A percentile compares a stretch with the other conserved stretches of the same genome.
These are phyloP conservation scores for Pissodes strobi DNA, from an alignment of 1,140 invertebrate genomes.

Conservation along the genomic window DNA sequence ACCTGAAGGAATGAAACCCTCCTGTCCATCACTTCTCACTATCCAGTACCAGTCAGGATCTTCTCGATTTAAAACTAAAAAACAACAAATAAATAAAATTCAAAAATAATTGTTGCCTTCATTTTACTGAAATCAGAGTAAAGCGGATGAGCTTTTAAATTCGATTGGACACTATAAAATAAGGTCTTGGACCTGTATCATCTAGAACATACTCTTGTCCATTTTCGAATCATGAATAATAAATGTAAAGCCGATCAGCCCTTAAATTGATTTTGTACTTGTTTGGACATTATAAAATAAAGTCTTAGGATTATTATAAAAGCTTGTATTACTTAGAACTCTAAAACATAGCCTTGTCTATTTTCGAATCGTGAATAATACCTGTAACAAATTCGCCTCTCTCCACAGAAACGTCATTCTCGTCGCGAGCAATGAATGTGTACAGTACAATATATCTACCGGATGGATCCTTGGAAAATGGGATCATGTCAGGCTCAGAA, in stretches of 20 bases:
- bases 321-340: not conserved
- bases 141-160: no score
- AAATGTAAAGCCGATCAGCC: no score
- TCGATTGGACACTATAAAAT: no score
- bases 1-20: constrained; percentile 94
- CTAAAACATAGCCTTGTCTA: not conserved
- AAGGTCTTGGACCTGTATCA: no score
- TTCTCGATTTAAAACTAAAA: constrained; percentile 82
- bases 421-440: constrained; percentile 89
- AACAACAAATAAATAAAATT: not conserved
- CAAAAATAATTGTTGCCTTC: not conserved
- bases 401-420: constrained; percentile 93
- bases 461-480: constrained; percentile 90
- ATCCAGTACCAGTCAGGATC: constrained; percentile 97
- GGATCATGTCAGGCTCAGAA: constrained; percentile 74
- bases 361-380: constrained; percentile 35
- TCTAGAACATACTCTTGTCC: not conserved
- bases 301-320: not conserved
- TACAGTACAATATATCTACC: constrained; percentile 91
- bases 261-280: no score
- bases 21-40: constrained; percentile 85
- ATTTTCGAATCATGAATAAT: no score
- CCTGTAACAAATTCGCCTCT: constrained; percentile 89
- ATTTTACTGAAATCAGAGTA: not conserved
- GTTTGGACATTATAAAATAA: not conserved